These are phyloP conservation scores for Pseudanteris insignis DNA, from an alignment of 2,888 invertebrate species.

Conservation along the genomic window DNA sequence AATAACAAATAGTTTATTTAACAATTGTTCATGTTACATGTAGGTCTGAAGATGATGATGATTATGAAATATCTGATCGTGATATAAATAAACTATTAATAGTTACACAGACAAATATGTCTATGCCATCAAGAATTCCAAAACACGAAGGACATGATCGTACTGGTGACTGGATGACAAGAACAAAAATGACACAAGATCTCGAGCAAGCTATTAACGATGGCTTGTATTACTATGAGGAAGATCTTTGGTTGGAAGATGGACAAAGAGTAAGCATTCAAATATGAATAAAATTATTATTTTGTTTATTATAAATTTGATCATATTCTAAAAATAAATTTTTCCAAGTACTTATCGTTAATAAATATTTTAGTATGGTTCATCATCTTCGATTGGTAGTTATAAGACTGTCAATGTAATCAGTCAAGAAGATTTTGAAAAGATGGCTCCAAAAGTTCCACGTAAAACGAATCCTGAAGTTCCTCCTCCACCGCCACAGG, in stretches of 20 bases:
- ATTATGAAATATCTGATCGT: slow-evolving; percentile 89
- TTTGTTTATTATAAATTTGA: too few species aligned
- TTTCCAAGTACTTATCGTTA: too few species aligned
- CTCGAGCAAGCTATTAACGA: slow-evolving; percentile 95
- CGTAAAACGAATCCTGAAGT: slow-evolving; percentile 77
- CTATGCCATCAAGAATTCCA: slow-evolving; percentile 69
- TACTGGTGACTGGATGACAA: slow-evolving; percentile 87
- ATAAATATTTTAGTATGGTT: slow-evolving; percentile 65
- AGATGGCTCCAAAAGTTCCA: slow-evolving; percentile 75
- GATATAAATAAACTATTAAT: slow-evolving; percentile 94
- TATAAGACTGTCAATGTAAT: slow-evolving; percentile 90
- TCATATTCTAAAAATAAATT: too few species aligned
- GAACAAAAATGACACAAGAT: slow-evolving; percentile 95
- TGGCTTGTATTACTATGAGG: slow-evolving; percentile 95
- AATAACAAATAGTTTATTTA: too few species aligned
- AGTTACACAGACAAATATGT: slow-evolving; percentile 78
- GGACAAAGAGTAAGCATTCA: slow-evolving; percentile 68
- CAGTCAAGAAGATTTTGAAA: slow-evolving; percentile 87
- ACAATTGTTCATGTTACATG: too few species aligned
- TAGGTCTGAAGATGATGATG: slow-evolving; percentile 82
- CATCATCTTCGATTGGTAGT: slow-evolving; percentile 67
- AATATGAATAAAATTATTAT: too few species aligned
- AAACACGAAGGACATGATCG: slow-evolving; percentile 92
- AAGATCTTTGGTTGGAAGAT: slow-evolving; percentile 84
- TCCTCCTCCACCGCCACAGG: slow-evolving; percentile 83